These are phyloP conservation scores for Gobionotothen gibberifrons DNA, from an alignment of 2,797 vertebrate genomes.

Conservation along the genomic window DNA sequence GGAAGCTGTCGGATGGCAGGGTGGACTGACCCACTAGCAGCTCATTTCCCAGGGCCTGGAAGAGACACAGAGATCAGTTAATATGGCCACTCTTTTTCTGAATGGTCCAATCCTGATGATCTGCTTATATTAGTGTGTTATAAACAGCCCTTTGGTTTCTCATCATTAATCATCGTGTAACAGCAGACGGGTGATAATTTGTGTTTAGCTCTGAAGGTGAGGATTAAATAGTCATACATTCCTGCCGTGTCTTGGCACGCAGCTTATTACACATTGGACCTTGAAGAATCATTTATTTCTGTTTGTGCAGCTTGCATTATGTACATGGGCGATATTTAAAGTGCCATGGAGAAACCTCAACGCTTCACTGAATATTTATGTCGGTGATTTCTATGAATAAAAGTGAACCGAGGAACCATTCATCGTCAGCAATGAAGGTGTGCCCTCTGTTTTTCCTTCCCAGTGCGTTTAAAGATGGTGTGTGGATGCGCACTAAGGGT, in stretches of 20 bases:
- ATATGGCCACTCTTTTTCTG: not conserved
- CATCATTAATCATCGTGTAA: constrained; percentile 3
- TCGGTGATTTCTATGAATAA: constrained; percentile 18
- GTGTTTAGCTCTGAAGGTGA: not conserved
- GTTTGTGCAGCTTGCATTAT: not conserved
- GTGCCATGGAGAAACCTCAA: not conserved
- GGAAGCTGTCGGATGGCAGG: constrained; percentile 73
- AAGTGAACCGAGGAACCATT: not conserved
- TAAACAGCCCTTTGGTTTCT: constrained; percentile 1
- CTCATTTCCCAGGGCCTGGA: constrained; percentile 81
- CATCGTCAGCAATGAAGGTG: constrained; percentile 9
- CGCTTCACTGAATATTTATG: constrained; percentile 10
- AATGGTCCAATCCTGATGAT: not conserved
- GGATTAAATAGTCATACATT: constrained; percentile 5
- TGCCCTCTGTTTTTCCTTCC: not conserved
- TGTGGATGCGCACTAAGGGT: no score
- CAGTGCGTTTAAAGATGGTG: no score
- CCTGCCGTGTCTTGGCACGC: not conserved
- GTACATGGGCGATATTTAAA: not conserved
- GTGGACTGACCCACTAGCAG: constrained; percentile 77
- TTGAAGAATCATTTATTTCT: not conserved
- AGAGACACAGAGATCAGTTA: constrained; percentile 40
- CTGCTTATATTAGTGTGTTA: not conserved
- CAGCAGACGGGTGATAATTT: not conserved
- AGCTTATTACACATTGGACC: not conserved